Conservation (phyloP, 2,113 vertebrate species). For the Chamaetylas fuelleborni region DNA sequence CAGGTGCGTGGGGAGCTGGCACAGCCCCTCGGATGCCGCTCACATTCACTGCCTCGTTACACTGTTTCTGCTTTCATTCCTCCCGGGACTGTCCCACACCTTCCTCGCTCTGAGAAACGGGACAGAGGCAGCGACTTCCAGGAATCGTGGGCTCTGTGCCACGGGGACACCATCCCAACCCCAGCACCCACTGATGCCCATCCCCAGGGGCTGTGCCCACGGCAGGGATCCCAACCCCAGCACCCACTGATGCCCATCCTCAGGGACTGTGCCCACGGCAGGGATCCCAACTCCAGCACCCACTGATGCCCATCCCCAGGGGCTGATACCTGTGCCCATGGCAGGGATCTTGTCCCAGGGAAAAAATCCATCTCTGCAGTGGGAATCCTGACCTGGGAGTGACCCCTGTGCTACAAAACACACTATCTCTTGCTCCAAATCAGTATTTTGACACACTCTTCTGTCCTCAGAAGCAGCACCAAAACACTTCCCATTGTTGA, state of each 20-base stretch:
- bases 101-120: not conserved
- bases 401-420: not conserved
- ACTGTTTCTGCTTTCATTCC: not conserved
- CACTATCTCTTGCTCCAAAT: fast-evolving
- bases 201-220: not conserved
- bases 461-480: not conserved
- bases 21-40: fast-evolving
- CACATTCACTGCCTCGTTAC: not conserved
- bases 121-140: not conserved
- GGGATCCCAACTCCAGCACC: not conserved
- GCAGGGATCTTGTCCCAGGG: fast-evolving
- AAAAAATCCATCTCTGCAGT: not conserved
- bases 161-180: fast-evolving
- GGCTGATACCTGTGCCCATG: not conserved
- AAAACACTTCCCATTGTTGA: not conserved
- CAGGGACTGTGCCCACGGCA: no score
- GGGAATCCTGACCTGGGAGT: not conserved
- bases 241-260: not conserved
- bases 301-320: not conserved
- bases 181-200: not conserved
- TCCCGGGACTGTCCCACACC: not conserved
- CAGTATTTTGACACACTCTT: not conserved
- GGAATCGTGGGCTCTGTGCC: fast-evolving
- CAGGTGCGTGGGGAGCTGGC: not conserved
- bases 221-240: not conserved